Evolutionary conservation across 2,888 invertebrate genomes (phyloP).

Genomic region (Molanna angustata): DNA sequence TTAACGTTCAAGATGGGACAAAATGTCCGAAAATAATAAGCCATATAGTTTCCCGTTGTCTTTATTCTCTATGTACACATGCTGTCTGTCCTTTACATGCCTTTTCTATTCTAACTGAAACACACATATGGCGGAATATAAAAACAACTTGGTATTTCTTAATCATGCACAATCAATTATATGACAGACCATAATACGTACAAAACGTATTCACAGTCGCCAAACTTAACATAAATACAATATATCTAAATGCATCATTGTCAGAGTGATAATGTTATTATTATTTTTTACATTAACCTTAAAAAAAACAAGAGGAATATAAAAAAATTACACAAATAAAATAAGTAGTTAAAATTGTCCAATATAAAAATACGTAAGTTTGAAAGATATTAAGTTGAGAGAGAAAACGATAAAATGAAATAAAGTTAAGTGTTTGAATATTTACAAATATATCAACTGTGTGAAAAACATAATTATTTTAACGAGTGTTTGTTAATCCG

Average conservation of each 20-base stretch:
- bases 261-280: slow-evolving; percentile 34
- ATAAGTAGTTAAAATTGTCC: slow-evolving; percentile 57
- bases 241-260: slow-evolving; percentile 18
- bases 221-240: slow-evolving; percentile 21
- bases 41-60: no score
- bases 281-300: slow-evolving; percentile 17
- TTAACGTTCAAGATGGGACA: no score
- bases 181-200: slow-evolving; percentile 6
- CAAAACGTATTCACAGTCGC: not conserved
- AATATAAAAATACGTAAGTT: slow-evolving; percentile 49
- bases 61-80: slow-evolving; percentile 1
- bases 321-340: slow-evolving; percentile 50
- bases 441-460: slow-evolving; percentile 14
- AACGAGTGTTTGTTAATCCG: slow-evolving; percentile 23
- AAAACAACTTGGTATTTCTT: slow-evolving; percentile 4
- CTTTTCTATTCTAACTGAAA: not conserved
- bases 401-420: no score
- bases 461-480: slow-evolving; percentile 24
- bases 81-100: slow-evolving; percentile 6
- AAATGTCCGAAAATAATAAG: no score
- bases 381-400: slow-evolving; percentile 17
- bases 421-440: slow-evolving; percentile 13
- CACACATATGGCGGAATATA: not conserved
- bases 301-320: slow-evolving; percentile 30
- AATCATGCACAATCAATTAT: not conserved